These are phyloP conservation scores for Dallia pectoralis DNA, from an alignment of 2,797 vertebrate genomes.

Conservation along the genomic window DNA sequence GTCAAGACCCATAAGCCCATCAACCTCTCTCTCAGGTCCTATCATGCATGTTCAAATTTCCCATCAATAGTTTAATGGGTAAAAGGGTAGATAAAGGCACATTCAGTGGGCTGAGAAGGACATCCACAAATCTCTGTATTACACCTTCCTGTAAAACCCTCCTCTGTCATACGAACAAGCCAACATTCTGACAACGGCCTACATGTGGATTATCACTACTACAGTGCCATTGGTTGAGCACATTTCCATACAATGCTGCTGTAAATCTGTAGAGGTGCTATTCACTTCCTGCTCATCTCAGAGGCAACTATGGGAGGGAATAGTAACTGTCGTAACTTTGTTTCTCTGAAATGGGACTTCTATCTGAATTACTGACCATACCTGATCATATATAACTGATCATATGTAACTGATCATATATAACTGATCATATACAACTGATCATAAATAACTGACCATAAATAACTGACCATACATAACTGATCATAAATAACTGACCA, in stretches of 20 bases:
- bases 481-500: slow-evolving; percentile 9
- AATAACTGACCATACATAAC: too few species aligned
- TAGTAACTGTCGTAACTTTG: not conserved
- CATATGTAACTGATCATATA: too few species aligned
- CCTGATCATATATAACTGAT: slow-evolving; percentile 10
- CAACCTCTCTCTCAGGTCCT: not conserved
- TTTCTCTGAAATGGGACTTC: slow-evolving; percentile 29
- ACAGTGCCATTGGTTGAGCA: not conserved
- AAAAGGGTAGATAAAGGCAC: slow-evolving; percentile 12
- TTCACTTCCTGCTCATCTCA: slow-evolving; percentile 13
- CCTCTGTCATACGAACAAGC: slow-evolving; percentile 15
- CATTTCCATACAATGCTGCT: slow-evolving; percentile 38
- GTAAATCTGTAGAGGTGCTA: slow-evolving; percentile 5
- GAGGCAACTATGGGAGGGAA: not conserved
- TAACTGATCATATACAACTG: slow-evolving; percentile 3
- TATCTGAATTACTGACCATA: not conserved
- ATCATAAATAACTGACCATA: slow-evolving; percentile 4
- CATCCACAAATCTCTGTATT: slow-evolving; percentile 33
- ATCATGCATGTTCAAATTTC: not conserved
- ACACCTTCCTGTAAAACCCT: slow-evolving; percentile 39
- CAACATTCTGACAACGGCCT: not conserved
- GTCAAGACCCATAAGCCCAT: not conserved
- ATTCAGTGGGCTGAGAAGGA: slow-evolving; percentile 14
- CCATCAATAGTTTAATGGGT: not conserved
- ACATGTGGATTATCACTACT: not conserved